A percentile compares a stretch with the other conserved stretches of the same genome.
phyloP scores from a whole-genome alignment of 2,113 vertebrate genomes.

The Argyrosomus japonicus region DNA sequence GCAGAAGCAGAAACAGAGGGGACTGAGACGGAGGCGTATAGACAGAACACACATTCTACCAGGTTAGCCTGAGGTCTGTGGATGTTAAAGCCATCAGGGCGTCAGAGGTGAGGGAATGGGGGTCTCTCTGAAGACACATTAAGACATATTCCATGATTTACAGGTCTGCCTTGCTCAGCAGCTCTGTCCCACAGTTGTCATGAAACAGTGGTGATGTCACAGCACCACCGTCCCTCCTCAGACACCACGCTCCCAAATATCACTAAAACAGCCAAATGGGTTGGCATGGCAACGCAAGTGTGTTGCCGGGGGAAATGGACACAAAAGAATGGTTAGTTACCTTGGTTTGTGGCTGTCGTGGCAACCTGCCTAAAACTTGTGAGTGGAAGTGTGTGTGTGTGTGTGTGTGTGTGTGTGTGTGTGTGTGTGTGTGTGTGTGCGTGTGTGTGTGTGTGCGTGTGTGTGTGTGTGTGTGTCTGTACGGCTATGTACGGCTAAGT shows the following conservation, averaged over 20 bases:
- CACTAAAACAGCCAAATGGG: constrained; percentile 60
- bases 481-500: constrained; percentile 14
- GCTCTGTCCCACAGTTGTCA: constrained; percentile 73
- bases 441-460: constrained; percentile 9
- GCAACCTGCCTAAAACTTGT: constrained; percentile 45
- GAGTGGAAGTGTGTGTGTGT: constrained; percentile 3
- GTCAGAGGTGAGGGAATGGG: constrained; percentile 61
- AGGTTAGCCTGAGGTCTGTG: constrained; percentile 67
- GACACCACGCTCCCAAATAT: constrained; percentile 57
- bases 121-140: constrained; percentile 76
- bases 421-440: not conserved
- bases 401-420: constrained; percentile 16
- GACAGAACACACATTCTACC: constrained; percentile 23
- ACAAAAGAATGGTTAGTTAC: constrained; percentile 28
- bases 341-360: constrained; percentile 9
- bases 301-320: constrained; percentile 29
- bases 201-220: constrained; percentile 79
- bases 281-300: constrained; percentile 64
- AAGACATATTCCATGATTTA: constrained; percentile 77
- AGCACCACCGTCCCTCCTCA: constrained; percentile 41
- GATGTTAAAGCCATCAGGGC: constrained; percentile 81
- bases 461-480: constrained; percentile 10
- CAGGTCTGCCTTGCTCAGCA: constrained; percentile 70
- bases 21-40: constrained; percentile 12
- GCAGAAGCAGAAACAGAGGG: constrained; percentile 10